Base-by-base conservation (phyloP, 2,113 vertebrate species). In the Ciconia maguari region DNA sequence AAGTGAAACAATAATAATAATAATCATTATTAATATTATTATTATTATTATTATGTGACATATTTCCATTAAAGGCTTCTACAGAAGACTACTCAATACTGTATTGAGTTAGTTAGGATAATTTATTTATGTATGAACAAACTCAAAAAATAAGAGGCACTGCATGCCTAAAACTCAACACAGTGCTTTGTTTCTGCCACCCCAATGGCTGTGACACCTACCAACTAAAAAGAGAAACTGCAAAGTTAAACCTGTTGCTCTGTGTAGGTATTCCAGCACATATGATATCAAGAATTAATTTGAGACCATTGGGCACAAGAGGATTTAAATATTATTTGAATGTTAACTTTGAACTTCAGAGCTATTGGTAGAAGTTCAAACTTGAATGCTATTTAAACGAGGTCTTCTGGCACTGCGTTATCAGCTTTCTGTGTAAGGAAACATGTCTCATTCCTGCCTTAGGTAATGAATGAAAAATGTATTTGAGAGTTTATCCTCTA, bases 271-370 rank as follows among this genome's bases (percentile, higher is more conserved):
- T 97, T 96, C 61, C 38, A 89, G 61, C 62, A 94, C 48, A 36
- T 55, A 69, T 51, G 72, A 81, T 89, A 93, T 61, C 66, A 87
- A 95, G 81, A 96, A 96, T 86, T 87, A 65, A 89, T 90, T 80
- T 93, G 89, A 94, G 76, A 90, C 65, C 84, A 71, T 32, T 72
- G 66, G 65, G 52, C 74, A 89, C 62, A 94, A 74, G 75, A 91
- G 89, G 87, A 75, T 95, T 97, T 79, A 91, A 94, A 86, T 80
- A 84, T 69, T 80, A 78, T 64, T 85, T 95, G 79, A 82, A 1
- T 72, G 88, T 96, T 91, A 97, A 95, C 96, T 97, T 96, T 97
- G 97, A 96, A 96, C 96, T 97, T 94, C 95, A 94, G 83, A 95
- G 91, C 84, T 92, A 78, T 93, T 97, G 96, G 91, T 97, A 48